Base-by-base conservation (phyloP, 2,113 vertebrate species). In the Albula glossodonta region DNA sequence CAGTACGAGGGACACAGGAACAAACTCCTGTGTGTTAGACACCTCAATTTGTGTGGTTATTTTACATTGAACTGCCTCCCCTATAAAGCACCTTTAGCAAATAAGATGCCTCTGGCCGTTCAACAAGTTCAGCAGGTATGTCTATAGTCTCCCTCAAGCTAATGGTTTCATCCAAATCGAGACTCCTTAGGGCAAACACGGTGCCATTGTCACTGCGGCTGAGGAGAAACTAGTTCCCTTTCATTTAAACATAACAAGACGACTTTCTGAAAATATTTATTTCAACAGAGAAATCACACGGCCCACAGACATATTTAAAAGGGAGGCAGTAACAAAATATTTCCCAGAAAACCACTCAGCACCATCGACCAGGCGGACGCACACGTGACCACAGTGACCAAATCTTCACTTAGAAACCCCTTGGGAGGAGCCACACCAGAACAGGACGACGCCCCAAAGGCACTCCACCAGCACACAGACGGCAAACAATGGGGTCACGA, bases 381-480 rank as follows among this genome's bases (percentile, higher is more conserved):
- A 60, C 11, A 60, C 56, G 70, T 10, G 6, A 53, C 25, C 41
- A 51, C 1, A 78, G 51, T 25, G 4, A 74, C 12, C 70, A 70
- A 22, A 7, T 2, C 15, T 84, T 51, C 19, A 22, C 56, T n/a
- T 41, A 41, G 31, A 4, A 25, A 57, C 12, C 63, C 31, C 66
- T 51, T 74, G 50, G 11, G 31, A 48, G 11, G 41, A 80, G 41
- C 41, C 49, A 80, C 79, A 80, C 87, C 83, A 89, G 86, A 86
- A 88, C 83, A 89, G 87, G 31, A 19, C 84, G 86, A 89, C 87
- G 84, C 88, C 86, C 86, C 85, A 84, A 80, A 83, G 87, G 85
- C 87, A 88, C 86, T 78, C 70, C 5, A 87, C 88, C 89, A 87
- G 81, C 89, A 86, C 83, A 89, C 88, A 85, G 56, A 89, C 88